Conservation (phyloP, 1,140 invertebrate species). For the Atta texana region DNA sequence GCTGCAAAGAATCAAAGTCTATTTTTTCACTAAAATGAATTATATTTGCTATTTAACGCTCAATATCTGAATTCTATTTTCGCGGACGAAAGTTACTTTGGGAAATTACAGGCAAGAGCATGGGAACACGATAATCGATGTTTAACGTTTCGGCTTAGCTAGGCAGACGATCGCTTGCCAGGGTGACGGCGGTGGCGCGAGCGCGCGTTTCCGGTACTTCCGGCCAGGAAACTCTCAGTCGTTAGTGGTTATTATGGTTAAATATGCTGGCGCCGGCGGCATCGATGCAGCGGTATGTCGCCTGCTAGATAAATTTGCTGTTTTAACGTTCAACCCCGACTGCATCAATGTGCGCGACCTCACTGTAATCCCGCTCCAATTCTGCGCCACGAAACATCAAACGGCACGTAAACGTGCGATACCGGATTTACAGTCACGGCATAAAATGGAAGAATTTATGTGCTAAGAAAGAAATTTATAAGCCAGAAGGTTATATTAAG, state of each 20-base stretch:
- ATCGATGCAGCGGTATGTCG: conserved; percentile 2
- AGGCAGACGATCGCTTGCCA: conserved; percentile 67
- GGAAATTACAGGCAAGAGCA: conserved; percentile 66
- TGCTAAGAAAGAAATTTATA: not conserved
- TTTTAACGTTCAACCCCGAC: conserved; percentile 31
- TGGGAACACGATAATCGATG: conserved; percentile 73
- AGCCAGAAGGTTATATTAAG: not conserved
- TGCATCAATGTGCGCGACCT: conserved; percentile 19
- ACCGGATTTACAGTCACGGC: conserved; percentile 10
- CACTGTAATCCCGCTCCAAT: conserved; percentile 27
- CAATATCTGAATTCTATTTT: conserved; percentile 3
- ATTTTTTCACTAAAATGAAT: not conserved
- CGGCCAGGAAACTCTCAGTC: conserved; percentile 75
- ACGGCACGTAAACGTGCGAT: conserved; percentile 39
- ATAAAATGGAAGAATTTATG: not conserved
- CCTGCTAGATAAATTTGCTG: conserved; percentile 64
- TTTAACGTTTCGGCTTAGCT: conserved; percentile 76
- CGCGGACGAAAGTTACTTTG: conserved; percentile 51
- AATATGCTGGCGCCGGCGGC: conserved; percentile 64
- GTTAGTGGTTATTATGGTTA: conserved; percentile 79
- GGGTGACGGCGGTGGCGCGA: conserved; percentile 50
- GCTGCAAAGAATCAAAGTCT: not conserved
- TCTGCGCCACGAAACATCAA: conserved; percentile 36
- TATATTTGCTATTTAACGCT: not conserved
- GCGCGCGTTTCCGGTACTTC: conserved; percentile 66